Evolutionary conservation across 92 coral and sea anemone genomes (phyloP).

Genomic region (Desmophyllum pertusum): DNA sequence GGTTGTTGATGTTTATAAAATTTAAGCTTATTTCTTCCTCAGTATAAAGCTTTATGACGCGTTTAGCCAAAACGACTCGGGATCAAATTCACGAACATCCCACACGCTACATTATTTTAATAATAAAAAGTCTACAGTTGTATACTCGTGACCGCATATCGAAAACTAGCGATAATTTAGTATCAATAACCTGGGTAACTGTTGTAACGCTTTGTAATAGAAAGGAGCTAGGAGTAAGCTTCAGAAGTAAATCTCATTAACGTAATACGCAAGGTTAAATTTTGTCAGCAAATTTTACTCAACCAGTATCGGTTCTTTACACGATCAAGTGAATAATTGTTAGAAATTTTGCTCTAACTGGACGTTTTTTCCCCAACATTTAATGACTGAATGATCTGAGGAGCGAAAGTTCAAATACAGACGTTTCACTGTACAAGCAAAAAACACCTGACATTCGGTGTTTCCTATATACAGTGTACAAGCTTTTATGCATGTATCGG

Average conservation of each 20-base stretch:
- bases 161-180: background rate
- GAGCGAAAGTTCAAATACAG: constrained; percentile 1
- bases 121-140: background rate
- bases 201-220: background rate
- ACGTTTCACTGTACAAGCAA: constrained; percentile 17
- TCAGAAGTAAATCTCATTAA: constrained; percentile 14
- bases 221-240: background rate
- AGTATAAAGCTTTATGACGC: background rate
- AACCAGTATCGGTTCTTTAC: background rate
- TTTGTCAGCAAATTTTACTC: background rate
- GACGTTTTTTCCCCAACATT: background rate
- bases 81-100: background rate
- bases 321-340: background rate
- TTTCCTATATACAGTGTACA: background rate
- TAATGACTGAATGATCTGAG: background rate
- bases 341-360: background rate
- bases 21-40: too few relatives aligned
- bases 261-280: background rate
- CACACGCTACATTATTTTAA: background rate
- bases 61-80: background rate
- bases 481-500: background rate
- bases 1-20: background rate
- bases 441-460: constrained; percentile 38
- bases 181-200: background rate
- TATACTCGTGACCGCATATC: background rate